These are phyloP conservation scores for Myotis brandtii DNA, from an alignment of 2,113 vertebrate genomes.

Conservation along the genomic window DNA sequence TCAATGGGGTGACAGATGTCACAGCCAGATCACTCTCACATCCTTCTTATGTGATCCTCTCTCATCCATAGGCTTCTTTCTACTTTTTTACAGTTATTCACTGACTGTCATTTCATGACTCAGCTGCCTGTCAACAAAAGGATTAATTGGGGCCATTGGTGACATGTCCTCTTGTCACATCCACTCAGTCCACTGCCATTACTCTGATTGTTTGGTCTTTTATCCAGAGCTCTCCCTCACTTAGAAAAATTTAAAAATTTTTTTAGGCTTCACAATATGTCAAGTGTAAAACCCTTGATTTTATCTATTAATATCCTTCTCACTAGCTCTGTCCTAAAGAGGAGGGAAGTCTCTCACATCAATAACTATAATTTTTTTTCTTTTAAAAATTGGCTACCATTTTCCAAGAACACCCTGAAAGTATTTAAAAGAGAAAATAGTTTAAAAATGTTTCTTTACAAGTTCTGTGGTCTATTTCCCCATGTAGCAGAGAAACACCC, in stretches of 20 bases:
- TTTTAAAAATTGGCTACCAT: neutral
- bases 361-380: neutral
- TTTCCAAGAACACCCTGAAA: neutral
- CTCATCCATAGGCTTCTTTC: neutral
- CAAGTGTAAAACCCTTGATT: neutral
- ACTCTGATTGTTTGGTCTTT: conserved; percentile 28
- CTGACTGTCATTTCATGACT: conserved; percentile 16
- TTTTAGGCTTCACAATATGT: conserved; percentile 23
- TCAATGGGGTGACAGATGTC: neutral
- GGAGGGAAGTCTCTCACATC: neutral
- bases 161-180: conserved; percentile 19
- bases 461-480: neutral
- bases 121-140: conserved; percentile 48
- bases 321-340: conserved; percentile 18
- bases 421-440: conserved; percentile 49
- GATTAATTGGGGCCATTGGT: conserved; percentile 18
- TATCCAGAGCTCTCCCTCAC: conserved; percentile 12
- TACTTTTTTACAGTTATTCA: neutral
- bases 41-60: neutral
- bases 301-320: conserved; percentile 62
- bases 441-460: conserved; percentile 34
- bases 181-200: neutral
- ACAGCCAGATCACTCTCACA: neutral
- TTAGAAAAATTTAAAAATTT: conserved; percentile 39
- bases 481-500: neutral